Percentiles rank a stretch among this genome's conserved stretches.
Evolutionary conservation across 2,797 vertebrate genomes (phyloP).

Genomic region (Uromys caudimaculatus): DNA sequence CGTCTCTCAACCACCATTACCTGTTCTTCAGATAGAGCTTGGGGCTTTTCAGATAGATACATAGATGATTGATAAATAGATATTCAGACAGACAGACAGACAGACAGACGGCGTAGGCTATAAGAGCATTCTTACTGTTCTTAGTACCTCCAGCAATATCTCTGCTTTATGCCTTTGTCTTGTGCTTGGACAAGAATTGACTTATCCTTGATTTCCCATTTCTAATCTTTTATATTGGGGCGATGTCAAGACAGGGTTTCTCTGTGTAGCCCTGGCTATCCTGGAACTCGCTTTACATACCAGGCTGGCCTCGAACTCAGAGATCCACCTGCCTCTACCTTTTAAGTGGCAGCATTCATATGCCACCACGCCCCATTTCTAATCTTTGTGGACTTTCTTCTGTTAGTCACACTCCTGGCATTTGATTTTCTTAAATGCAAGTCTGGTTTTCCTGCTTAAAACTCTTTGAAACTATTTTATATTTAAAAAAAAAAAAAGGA

Average conservation of each 20-base stretch:
- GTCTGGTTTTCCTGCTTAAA: background rate
- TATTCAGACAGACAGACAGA: background rate
- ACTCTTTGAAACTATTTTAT: background rate
- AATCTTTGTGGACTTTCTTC: constrained; percentile 21
- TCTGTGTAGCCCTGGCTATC: background rate
- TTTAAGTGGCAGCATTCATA: background rate
- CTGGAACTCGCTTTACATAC: background rate
- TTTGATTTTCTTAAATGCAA: background rate
- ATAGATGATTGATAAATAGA: background rate
- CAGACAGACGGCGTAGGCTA: background rate
- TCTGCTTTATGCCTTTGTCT: background rate
- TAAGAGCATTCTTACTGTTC: background rate
- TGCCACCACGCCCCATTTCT: background rate
- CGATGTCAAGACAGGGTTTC: background rate
- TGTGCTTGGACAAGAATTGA: background rate
- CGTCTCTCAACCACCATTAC: background rate
- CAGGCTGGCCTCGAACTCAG: background rate
- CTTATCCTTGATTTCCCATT: background rate
- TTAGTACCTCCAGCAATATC: background rate
- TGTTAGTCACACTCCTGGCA: background rate
- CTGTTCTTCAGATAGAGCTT: background rate
- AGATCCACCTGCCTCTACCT: background rate
- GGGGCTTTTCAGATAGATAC: background rate
- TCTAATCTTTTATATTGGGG: background rate
- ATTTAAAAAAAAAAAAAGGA: too few relatives aligned